Percentiles rank a stretch among this genome's conserved stretches.
Conservation (phyloP, 2,797 vertebrate genomes). For the Pangasius mekongensis region DNA sequence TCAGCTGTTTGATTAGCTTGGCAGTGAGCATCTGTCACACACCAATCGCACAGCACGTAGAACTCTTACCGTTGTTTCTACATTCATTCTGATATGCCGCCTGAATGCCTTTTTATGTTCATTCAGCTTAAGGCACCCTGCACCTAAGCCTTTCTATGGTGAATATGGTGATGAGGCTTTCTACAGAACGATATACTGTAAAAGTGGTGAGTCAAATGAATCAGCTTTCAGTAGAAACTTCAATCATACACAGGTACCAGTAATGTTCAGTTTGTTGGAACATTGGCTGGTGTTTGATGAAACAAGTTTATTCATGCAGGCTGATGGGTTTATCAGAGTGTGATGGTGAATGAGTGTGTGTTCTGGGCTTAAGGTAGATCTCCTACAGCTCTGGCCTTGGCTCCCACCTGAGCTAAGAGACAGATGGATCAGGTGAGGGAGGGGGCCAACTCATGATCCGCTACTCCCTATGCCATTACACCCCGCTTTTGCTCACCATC, state of each 20-base stretch:
- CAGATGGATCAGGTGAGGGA: conserved; percentile 50
- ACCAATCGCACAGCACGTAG: no score
- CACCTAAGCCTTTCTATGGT: no score
- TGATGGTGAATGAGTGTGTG: conserved; percentile 20
- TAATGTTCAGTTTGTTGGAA: conserved; percentile 11
- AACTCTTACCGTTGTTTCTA: no score
- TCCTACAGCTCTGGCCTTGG: conserved; percentile 37
- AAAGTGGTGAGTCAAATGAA: not conserved
- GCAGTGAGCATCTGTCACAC: no score
- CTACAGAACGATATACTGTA: not conserved
- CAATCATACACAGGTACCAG: not conserved
- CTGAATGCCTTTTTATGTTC: no score
- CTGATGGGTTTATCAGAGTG: conserved; percentile 31
- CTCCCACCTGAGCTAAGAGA: conserved; percentile 41
- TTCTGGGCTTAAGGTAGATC: conserved; percentile 45
- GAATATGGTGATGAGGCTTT: not conserved
- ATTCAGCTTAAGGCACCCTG: no score
- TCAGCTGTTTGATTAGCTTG: no score
- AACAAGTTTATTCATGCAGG: conserved; percentile 29
- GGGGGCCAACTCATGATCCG: conserved; percentile 32
- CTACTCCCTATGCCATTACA: conserved; percentile 9
- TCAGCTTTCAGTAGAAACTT: conserved; percentile 4
- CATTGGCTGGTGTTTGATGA: conserved; percentile 20
- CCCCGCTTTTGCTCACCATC: conserved; percentile 11
- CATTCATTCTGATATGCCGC: no score